These are phyloP conservation scores for Brachionus calyciflorus DNA, from an alignment of 1,140 invertebrate species.

Conservation along the genomic window DNA sequence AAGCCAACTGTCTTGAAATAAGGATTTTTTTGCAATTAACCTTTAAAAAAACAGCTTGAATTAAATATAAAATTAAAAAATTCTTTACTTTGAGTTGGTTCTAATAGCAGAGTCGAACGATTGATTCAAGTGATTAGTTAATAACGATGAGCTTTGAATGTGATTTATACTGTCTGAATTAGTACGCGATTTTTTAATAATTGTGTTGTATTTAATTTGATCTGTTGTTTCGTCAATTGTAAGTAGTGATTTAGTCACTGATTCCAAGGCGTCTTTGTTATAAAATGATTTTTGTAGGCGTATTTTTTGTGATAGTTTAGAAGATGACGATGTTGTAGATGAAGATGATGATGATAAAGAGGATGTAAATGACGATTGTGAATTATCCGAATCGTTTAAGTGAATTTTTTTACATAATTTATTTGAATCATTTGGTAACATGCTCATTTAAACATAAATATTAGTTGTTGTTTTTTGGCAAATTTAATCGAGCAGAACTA, in stretches of 20 bases:
- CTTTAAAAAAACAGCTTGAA: not conserved
- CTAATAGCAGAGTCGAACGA: slow-evolving; percentile 22
- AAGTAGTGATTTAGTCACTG: not conserved
- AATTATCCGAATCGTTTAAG: not conserved
- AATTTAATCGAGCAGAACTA: too few relatives aligned
- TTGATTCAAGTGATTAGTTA: slow-evolving; percentile 14
- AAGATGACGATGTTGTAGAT: not conserved
- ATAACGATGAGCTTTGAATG: not conserved
- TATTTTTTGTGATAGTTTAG: not conserved
- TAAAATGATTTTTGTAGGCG: not conserved
- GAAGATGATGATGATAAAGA: not conserved
- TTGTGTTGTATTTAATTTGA: too few relatives aligned
- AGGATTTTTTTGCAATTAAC: too few relatives aligned
- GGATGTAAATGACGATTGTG: not conserved
- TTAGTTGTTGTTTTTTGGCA: not conserved
- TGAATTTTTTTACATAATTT: slow-evolving; percentile 1
- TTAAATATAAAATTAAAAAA: not conserved
- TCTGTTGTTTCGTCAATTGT: not conserved
- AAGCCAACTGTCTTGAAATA: not conserved
- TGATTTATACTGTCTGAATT: too few relatives aligned
- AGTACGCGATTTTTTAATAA: too few relatives aligned
- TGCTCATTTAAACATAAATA: not conserved
- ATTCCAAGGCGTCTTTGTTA: slow-evolving; percentile 6
- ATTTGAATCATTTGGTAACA: not conserved
- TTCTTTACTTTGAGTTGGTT: not conserved